Evolutionary conservation across 2,797 vertebrate genomes (phyloP).

Genomic region (Smutsia temminckii): DNA sequence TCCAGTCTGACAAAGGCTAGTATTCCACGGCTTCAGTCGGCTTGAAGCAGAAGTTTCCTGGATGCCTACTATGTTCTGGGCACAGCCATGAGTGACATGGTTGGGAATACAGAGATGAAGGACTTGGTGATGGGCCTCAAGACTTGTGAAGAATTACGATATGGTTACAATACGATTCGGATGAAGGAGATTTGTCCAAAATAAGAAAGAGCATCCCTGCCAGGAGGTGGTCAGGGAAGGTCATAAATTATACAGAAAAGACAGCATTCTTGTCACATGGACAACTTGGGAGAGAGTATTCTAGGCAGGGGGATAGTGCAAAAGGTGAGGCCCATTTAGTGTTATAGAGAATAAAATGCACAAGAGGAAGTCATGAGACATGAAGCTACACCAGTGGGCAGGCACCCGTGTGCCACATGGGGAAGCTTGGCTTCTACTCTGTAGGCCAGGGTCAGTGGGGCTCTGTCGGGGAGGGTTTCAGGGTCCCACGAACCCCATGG

Average conservation of each 20-base stretch:
- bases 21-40: neutral
- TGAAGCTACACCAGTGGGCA: neutral
- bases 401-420: fast-evolving
- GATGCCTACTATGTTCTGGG: neutral
- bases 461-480: neutral
- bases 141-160: neutral
- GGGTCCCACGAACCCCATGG: neutral
- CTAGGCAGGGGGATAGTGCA: neutral
- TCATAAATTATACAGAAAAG: neutral
- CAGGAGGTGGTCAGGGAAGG: neutral
- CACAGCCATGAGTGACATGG: neutral
- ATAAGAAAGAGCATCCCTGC: neutral
- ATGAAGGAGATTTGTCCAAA: neutral
- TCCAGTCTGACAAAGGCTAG: neutral
- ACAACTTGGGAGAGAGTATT: neutral
- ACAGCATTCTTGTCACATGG: neutral
- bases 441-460: neutral
- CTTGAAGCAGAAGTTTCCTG: neutral
- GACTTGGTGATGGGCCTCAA: neutral
- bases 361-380: neutral
- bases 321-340: neutral
- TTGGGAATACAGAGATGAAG: neutral
- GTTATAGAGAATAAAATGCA: neutral
- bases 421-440: neutral
- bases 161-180: neutral